phyloP scores from a whole-genome alignment of 2,888 invertebrate species.

The Tetranychus piercei region DNA sequence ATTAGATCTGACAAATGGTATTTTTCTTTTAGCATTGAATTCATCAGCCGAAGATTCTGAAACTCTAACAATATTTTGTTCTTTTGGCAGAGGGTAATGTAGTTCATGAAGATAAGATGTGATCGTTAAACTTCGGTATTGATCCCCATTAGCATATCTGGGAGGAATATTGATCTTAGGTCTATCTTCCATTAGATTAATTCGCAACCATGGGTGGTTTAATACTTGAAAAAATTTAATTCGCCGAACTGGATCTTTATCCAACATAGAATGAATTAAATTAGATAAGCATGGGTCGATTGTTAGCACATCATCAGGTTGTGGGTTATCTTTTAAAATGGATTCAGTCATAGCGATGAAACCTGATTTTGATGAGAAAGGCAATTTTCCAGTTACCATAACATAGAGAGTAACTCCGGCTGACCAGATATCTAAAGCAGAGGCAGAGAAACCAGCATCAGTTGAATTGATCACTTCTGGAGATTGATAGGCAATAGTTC shows the following conservation, averaged over 20 bases:
- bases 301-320: background rate
- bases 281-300: background rate
- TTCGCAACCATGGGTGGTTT: conserved; percentile 6
- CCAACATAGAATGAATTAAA: conserved; percentile 11
- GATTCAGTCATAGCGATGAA: background rate
- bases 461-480: conserved; percentile 11
- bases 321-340: background rate
- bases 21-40: background rate
- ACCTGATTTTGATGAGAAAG: background rate
- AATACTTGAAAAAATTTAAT: background rate
- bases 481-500: conserved; percentile 12
- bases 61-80: background rate
- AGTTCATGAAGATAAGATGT: conserved; percentile 15
- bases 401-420: conserved; percentile 12
- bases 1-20: conserved; percentile 12
- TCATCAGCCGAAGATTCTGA: background rate
- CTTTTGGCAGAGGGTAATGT: conserved; percentile 9
- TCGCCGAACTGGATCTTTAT: conserved; percentile 5
- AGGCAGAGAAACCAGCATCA: background rate
- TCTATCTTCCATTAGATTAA: background rate
- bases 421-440: conserved; percentile 12
- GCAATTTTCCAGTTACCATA: conserved; percentile 13
- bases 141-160: conserved; percentile 9
- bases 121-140: conserved; percentile 14
- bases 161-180: background rate